Evolutionary conservation across 2,888 invertebrate genomes (phyloP).

Genomic region (Papilio elwesi): DNA sequence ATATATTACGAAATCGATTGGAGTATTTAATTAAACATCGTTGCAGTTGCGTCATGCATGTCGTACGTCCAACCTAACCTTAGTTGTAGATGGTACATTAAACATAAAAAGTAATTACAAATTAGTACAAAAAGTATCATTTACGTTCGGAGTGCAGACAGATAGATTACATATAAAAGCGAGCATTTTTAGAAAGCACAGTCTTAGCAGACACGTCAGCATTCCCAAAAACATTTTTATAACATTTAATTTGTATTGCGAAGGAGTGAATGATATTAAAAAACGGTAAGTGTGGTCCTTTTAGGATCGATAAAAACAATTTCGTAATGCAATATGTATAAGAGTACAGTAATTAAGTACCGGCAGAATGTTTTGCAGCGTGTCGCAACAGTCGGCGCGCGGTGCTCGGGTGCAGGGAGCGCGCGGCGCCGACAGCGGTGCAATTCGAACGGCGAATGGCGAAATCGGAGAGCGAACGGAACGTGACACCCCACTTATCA

Average conservation of each 20-base stretch:
- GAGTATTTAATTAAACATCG: constrained; percentile 8
- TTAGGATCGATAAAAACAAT: constrained; percentile 40
- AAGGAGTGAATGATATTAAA: constrained; percentile 41
- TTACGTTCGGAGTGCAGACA: constrained; percentile 61
- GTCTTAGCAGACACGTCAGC: constrained; percentile 54
- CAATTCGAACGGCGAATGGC: constrained; percentile 75
- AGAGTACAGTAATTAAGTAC: constrained; percentile 47
- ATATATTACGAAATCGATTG: constrained; percentile 43
- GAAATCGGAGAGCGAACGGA: constrained; percentile 76
- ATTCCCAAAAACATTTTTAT: constrained; percentile 46
- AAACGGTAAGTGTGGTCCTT: constrained; percentile 16
- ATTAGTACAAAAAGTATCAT: constrained; percentile 64
- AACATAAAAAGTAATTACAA: background rate
- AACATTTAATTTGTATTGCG: constrained; percentile 44
- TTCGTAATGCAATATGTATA: constrained; percentile 40
- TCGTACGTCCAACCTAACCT: constrained; percentile 46
- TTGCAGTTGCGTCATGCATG: background rate
- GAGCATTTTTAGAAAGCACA: constrained; percentile 69
- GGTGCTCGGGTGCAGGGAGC: constrained; percentile 57
- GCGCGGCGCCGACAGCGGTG: constrained; percentile 63
- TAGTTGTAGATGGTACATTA: constrained; percentile 45
- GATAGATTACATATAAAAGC: constrained; percentile 75
- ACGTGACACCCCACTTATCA: constrained; percentile 80
- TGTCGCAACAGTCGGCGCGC: constrained; percentile 59
- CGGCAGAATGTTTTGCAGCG: constrained; percentile 44